These are phyloP conservation scores for Dendrocincla fuliginosa DNA, from an alignment of 2,797 vertebrate species.

Conservation along the genomic window DNA sequence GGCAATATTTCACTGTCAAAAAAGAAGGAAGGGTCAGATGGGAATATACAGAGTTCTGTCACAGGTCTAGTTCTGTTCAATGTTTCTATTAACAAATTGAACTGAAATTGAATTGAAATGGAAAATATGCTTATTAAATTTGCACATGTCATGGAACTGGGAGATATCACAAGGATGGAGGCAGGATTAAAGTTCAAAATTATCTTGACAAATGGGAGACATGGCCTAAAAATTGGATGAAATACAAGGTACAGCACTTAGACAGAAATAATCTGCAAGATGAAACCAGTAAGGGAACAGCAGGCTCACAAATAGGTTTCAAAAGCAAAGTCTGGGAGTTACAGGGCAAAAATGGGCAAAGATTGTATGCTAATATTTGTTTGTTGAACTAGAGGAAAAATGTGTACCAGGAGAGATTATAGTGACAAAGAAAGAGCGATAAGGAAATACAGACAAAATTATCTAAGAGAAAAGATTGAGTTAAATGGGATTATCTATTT, in stretches of 20 bases:
- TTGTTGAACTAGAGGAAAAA: not conserved
- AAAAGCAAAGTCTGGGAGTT: not conserved
- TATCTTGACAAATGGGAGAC: slow-evolving; percentile 18
- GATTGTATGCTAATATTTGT: not conserved
- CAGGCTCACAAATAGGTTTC: not conserved
- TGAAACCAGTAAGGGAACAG: not conserved
- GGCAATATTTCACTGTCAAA: slow-evolving; percentile 14
- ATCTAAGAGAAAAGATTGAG: not conserved
- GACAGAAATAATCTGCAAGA: not conserved
- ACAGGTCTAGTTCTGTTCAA: slow-evolving; percentile 7
- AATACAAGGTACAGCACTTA: slow-evolving; percentile 7
- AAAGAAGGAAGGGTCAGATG: not conserved
- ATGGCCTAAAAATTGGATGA: slow-evolving; percentile 24
- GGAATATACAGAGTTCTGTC: not conserved
- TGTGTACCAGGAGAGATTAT: not conserved
- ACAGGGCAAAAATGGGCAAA: not conserved
- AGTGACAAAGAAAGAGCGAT: not conserved
- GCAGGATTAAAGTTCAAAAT: slow-evolving; percentile 1
- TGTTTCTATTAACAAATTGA: slow-evolving; percentile 59
- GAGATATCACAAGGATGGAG: not conserved
- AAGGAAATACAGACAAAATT: not conserved
- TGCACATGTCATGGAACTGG: slow-evolving; percentile 5
- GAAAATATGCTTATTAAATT: slow-evolving; percentile 30
- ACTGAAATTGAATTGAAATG: slow-evolving; percentile 39
- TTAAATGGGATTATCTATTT: not conserved